phyloP scores from a whole-genome alignment of 2,113 vertebrate genomes.

The Todiramphus chloris region DNA sequence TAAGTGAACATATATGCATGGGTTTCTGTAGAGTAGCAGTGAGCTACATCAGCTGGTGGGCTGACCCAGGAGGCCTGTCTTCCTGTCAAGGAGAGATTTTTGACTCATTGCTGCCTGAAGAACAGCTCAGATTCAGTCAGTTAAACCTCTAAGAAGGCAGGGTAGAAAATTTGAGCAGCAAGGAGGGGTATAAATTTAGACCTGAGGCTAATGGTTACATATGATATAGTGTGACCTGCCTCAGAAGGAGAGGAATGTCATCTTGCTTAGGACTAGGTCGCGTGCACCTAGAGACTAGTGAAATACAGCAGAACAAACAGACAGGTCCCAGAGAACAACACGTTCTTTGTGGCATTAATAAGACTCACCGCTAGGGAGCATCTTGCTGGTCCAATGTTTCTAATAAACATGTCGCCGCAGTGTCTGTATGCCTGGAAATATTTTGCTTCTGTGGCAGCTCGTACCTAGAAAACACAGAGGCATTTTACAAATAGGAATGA shows the following conservation, averaged over 20 bases:
- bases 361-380: not conserved
- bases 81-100: not conserved
- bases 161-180: not conserved
- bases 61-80: not conserved
- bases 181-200: not conserved
- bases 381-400: not conserved
- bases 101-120: not conserved
- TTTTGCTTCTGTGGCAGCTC: constrained; percentile 32
- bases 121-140: not conserved
- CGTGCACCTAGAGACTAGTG: not conserved
- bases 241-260: not conserved
- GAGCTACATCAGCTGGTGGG: not conserved
- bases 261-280: not conserved
- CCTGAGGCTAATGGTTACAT: not conserved
- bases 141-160: not conserved
- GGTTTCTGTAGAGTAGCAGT: not conserved
- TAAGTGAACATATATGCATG: not conserved
- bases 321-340: not conserved
- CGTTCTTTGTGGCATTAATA: not conserved
- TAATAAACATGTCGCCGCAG: not conserved
- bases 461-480: constrained; percentile 26
- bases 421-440: not conserved
- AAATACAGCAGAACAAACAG: not conserved
- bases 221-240: not conserved
- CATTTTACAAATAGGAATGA: constrained; percentile 16